These are phyloP conservation scores for Pitangus sulphuratus DNA, from an alignment of 2,797 vertebrate species.

Conservation along the genomic window DNA sequence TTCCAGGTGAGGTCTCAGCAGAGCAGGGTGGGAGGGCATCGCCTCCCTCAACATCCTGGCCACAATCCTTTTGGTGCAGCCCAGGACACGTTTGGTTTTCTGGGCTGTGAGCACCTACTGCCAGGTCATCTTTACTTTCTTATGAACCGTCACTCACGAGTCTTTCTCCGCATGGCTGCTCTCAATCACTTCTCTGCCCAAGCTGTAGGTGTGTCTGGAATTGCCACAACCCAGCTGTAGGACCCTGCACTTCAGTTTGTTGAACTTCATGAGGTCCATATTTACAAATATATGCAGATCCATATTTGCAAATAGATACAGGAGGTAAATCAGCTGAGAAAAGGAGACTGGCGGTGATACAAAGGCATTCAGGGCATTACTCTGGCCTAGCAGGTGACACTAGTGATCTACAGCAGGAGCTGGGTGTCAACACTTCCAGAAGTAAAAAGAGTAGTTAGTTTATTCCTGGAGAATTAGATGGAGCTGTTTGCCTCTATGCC, in stretches of 20 bases:
- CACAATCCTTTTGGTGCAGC: not conserved
- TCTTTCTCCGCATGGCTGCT: not conserved
- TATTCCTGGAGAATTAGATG: not conserved
- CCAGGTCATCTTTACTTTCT: not conserved
- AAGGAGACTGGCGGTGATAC: not conserved
- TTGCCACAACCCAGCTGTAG: not conserved
- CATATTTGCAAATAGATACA: not conserved
- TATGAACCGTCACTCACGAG: not conserved
- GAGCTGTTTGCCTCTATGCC: not conserved
- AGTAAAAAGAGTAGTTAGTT: not conserved
- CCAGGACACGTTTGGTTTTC: not conserved
- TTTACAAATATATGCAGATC: not conserved
- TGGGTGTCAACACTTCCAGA: not conserved
- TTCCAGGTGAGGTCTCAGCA: not conserved
- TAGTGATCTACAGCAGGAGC: not conserved
- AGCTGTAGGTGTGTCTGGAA: not conserved
- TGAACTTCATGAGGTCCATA: not conserved
- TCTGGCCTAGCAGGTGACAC: not conserved
- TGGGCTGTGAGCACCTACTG: not conserved
- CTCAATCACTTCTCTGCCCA: not conserved
- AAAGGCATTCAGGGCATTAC: not conserved
- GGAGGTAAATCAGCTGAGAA: not conserved
- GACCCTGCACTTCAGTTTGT: not conserved
- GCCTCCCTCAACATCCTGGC: not conserved
- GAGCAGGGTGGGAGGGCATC: not conserved